Percentiles rank a stretch among this genome's conserved stretches.
These are phyloP conservation scores for Tetraodon nigroviridis DNA, from an alignment of 2,113 vertebrate species.

Conservation along the genomic window DNA sequence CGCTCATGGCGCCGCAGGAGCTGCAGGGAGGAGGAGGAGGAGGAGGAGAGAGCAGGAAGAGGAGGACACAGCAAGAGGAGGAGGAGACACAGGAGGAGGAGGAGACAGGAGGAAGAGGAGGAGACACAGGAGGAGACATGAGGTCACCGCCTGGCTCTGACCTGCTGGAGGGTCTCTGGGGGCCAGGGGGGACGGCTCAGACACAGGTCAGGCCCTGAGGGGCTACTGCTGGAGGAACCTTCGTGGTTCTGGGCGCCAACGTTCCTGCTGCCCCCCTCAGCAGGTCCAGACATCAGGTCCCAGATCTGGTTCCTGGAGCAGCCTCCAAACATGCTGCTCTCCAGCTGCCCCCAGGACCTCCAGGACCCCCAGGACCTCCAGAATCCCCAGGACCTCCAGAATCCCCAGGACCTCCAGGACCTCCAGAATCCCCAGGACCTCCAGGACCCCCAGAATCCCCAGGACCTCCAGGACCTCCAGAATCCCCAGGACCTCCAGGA, in stretches of 20 bases:
- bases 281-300: conserved; percentile 32
- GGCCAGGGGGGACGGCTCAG: conserved; percentile 13
- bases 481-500: no score
- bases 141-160: conserved; percentile 12
- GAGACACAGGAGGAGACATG: conserved; percentile 1
- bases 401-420: no score
- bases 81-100: conserved; percentile 16
- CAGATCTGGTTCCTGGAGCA: conserved; percentile 49
- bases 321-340: no score
- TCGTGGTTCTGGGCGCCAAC: no score
- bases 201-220: conserved; percentile 1
- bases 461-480: no score
- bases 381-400: no score
- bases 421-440: no score
- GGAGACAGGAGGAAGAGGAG: conserved; percentile 13
- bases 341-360: no score
- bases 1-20: conserved; percentile 92
- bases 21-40: conserved; percentile 18
- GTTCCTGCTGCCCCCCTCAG: no score
- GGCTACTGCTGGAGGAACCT: no score
- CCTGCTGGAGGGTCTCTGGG: background rate
- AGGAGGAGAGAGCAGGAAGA: conserved; percentile 18
- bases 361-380: no score
- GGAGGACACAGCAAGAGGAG: conserved; percentile 4
- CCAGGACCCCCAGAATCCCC: no score